These are phyloP conservation scores for Pachyuromys duprasi DNA, from an alignment of 2,797 vertebrate species.

Conservation along the genomic window DNA sequence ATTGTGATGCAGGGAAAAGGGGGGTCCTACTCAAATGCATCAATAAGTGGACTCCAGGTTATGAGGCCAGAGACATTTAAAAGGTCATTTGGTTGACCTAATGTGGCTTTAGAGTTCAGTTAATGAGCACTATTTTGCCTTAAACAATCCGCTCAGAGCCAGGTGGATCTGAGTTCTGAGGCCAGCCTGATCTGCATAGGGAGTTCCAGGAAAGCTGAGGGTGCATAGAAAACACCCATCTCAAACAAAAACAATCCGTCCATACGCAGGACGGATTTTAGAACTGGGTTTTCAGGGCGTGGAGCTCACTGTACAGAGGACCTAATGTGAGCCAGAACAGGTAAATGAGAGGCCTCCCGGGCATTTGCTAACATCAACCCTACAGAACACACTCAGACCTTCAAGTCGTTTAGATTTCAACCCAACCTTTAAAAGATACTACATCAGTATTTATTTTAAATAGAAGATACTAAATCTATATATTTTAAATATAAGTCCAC, in stretches of 20 bases:
- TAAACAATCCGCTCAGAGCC: neutral
- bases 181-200: neutral
- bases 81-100: conserved; percentile 40
- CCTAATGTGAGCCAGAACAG: neutral
- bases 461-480: conserved; percentile 25
- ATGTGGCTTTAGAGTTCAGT: conserved; percentile 44
- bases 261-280: neutral
- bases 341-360: neutral
- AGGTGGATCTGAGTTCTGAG: neutral
- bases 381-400: conserved; percentile 28
- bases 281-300: conserved; percentile 36
- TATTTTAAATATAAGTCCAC: conserved; percentile 52
- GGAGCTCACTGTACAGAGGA: neutral
- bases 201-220: neutral
- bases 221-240: neutral
- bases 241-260: neutral
- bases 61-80: conserved; percentile 25
- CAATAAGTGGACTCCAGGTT: conserved; percentile 25
- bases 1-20: neutral
- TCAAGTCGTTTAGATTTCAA: conserved; percentile 26
- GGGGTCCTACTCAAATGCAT: neutral
- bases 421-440: conserved; percentile 12
- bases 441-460: conserved; percentile 43
- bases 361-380: neutral
- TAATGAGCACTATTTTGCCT: conserved; percentile 45